Evolutionary conservation across 1,140 invertebrate genomes (phyloP).

Genomic region (Ceratosolen fusciceps): DNA sequence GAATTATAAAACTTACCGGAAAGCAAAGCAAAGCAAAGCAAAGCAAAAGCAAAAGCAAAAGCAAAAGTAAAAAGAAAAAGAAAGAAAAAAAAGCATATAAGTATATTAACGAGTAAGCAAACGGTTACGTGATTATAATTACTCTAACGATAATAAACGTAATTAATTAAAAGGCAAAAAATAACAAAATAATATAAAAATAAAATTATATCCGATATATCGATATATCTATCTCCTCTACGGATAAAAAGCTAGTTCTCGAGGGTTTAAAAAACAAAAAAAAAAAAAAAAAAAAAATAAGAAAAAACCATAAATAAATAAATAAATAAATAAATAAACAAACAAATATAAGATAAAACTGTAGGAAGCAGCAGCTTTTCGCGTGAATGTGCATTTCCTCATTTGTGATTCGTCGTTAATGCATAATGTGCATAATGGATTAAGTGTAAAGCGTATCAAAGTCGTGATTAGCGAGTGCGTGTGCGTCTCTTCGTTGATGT

Average conservation of each 20-base stretch:
- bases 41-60: constrained; percentile 33
- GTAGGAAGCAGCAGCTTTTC: constrained; percentile 45
- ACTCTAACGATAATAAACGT: no score
- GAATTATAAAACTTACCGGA: constrained; percentile 4
- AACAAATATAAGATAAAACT: constrained; percentile 38
- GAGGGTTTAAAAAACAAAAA: no score
- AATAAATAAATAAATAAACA: no score
- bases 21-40: constrained; percentile 20
- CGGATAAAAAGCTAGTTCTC: constrained; percentile 19
- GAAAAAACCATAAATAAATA: no score
- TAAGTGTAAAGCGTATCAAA: constrained; percentile 4
- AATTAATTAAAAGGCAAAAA: background rate
- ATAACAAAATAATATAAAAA: background rate
- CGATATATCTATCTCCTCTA: constrained; percentile 32
- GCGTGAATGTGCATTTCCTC: constrained; percentile 42
- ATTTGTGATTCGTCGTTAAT: constrained; percentile 28
- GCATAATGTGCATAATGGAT: background rate
- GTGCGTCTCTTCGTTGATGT: background rate
- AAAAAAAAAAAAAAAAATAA: no score
- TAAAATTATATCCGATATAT: constrained; percentile 1
- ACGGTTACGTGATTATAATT: no score
- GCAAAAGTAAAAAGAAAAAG: constrained; percentile 35
- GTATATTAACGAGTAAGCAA: no score
- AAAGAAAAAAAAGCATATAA: constrained; percentile 4
- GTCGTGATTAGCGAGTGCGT: background rate